phyloP scores from a whole-genome alignment of 2,113 vertebrate species.

The Ceyx melanurus region DNA sequence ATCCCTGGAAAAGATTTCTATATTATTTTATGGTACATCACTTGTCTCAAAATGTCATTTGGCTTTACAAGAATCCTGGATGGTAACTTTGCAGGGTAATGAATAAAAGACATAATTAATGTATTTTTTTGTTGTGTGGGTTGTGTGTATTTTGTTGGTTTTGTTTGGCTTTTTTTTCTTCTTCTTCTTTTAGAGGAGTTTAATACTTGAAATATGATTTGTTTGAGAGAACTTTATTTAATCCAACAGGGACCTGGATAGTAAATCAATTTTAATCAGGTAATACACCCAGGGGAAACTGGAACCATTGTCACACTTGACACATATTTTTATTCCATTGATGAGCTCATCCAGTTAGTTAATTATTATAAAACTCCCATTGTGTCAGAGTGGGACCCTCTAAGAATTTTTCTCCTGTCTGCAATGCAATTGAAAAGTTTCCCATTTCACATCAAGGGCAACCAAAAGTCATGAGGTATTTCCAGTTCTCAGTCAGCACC shows the following conservation, averaged over 20 bases:
- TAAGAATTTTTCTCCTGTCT: neutral
- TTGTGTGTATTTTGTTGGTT: neutral
- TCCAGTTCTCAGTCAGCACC: neutral
- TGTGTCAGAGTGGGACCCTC: neutral
- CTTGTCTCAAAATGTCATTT: neutral
- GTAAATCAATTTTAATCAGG: neutral
- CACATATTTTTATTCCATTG: neutral
- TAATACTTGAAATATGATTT: neutral
- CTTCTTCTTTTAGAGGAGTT: no score
- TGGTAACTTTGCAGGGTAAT: neutral
- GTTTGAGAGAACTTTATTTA: neutral
- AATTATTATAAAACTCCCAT: neutral
- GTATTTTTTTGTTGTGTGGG: neutral
- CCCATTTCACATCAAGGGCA: neutral
- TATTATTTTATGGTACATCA: neutral
- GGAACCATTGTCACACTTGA: neutral
- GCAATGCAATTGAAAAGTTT: neutral
- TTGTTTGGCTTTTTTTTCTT: fast-evolving
- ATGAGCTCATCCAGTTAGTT: neutral
- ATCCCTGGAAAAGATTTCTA: neutral
- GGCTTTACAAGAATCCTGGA: neutral
- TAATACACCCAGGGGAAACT: neutral
- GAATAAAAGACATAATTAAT: neutral
- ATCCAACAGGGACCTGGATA: neutral
- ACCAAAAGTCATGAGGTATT: neutral